Conservation (phyloP, 2,113 vertebrate genomes). For the Channa maculata region DNA sequence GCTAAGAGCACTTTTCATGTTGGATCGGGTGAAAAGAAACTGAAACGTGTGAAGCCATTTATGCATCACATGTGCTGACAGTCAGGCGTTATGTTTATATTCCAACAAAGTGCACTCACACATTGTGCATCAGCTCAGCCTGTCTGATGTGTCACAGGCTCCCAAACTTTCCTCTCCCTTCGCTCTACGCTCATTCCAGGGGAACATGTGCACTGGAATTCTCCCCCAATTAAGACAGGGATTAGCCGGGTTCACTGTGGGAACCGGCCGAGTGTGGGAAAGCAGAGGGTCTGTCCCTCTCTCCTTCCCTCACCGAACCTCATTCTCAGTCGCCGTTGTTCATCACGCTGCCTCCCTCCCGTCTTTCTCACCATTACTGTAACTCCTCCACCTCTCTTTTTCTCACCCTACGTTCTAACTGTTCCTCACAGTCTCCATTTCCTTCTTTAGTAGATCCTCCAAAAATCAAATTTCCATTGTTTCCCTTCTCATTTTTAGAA, state of each 20-base stretch:
- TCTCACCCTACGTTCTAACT: background rate
- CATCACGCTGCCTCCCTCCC: conserved; percentile 64
- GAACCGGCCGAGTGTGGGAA: conserved; percentile 86
- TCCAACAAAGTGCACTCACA: conserved; percentile 67
- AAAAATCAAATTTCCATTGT: conserved; percentile 22
- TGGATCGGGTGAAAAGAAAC: background rate
- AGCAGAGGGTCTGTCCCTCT: conserved; percentile 64
- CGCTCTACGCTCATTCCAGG: conserved; percentile 68
- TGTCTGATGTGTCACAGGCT: conserved; percentile 66
- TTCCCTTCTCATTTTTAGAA: conserved; percentile 49
- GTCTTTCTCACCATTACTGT: conserved; percentile 70
- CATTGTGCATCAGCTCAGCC: conserved; percentile 61
- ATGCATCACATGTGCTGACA: conserved; percentile 67
- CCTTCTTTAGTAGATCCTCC: background rate
- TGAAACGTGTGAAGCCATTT: conserved; percentile 36
- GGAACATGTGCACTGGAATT: conserved; percentile 84
- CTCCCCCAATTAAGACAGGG: conserved; percentile 87
- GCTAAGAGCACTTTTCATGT: conserved; percentile 38
- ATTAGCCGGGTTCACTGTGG: conserved; percentile 84
- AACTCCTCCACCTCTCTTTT: conserved; percentile 38
- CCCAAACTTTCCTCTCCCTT: conserved; percentile 51
- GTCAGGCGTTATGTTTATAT: conserved; percentile 60
- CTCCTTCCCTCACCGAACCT: conserved; percentile 71
- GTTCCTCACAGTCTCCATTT: background rate
- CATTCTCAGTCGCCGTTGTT: conserved; percentile 76